Conservation (phyloP, 2,888 invertebrate species). For the Ctenicera cuprea region DNA sequence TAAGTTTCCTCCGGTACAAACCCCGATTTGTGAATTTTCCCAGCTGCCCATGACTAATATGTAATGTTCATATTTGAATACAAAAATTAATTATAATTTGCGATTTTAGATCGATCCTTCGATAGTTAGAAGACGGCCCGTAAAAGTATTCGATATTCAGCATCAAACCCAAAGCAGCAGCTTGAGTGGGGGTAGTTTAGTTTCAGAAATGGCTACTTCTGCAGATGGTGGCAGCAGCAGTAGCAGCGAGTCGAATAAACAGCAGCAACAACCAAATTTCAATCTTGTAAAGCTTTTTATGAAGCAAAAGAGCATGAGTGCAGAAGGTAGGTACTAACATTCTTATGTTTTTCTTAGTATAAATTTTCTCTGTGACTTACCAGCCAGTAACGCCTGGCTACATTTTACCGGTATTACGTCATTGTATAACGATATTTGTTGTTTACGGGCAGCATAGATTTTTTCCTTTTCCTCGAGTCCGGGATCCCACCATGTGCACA, state of each 20-base stretch:
- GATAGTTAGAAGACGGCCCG: slow-evolving; percentile 66
- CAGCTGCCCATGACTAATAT: no score
- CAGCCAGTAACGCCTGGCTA: no score
- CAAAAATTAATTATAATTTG: no score
- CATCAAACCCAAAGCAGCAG: slow-evolving; percentile 69
- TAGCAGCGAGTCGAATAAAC: slow-evolving; percentile 53
- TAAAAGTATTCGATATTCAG: slow-evolving; percentile 72
- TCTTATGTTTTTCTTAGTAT: neutral
- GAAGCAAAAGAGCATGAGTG: slow-evolving; percentile 91
- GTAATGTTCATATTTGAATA: no score
- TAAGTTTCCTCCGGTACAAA: no score
- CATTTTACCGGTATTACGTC: no score
- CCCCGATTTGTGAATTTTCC: no score
- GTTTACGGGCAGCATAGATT: no score
- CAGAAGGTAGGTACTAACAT: slow-evolving; percentile 77
- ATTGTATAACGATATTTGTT: no score
- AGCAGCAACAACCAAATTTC: slow-evolving; percentile 78
- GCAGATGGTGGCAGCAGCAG: slow-evolving; percentile 67
- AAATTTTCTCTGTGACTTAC: no score
- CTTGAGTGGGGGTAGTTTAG: slow-evolving; percentile 63
- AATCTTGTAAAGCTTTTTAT: slow-evolving; percentile 92
- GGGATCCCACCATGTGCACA: no score
- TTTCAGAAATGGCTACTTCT: slow-evolving; percentile 72
- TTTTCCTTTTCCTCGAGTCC: no score
- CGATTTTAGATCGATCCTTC: slow-evolving; percentile 64